Percentiles rank a stretch among this genome's conserved stretches.
phyloP scores from a whole-genome alignment of 2,797 vertebrate genomes.

The Eptatretus atami region DNA sequence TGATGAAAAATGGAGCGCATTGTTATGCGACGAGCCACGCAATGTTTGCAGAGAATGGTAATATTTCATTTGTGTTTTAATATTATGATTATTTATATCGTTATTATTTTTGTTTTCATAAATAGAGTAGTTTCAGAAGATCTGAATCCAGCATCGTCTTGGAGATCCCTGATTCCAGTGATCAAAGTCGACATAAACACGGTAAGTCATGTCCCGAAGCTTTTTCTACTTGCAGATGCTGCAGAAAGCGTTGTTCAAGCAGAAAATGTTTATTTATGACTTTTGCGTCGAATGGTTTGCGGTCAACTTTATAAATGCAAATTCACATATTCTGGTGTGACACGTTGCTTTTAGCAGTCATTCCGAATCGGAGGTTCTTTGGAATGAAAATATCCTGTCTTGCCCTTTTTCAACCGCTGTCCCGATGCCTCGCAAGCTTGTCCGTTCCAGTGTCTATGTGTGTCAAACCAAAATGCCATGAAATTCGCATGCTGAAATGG shows the following conservation, averaged over 20 bases:
- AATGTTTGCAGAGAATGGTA: not conserved
- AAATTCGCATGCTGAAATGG: too few relatives aligned
- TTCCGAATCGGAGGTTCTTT: too few relatives aligned
- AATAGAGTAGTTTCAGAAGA: conserved; percentile 18
- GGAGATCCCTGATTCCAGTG: conserved; percentile 89
- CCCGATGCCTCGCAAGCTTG: too few relatives aligned
- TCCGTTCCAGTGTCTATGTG: too few relatives aligned
- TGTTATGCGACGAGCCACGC: too few relatives aligned
- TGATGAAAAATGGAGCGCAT: too few relatives aligned
- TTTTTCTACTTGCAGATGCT: conserved; percentile 4
- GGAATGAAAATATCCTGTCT: too few relatives aligned
- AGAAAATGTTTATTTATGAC: not conserved
- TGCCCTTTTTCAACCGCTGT: too few relatives aligned
- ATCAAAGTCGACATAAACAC: conserved; percentile 95
- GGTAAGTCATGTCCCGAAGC: conserved; percentile 22
- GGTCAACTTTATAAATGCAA: not conserved
- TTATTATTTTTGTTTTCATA: conserved; percentile 22
- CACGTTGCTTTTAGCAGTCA: too few relatives aligned
- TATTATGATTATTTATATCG: conserved; percentile 7
- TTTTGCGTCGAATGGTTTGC: not conserved
- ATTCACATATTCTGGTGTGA: not conserved
- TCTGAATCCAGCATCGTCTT: conserved; percentile 45
- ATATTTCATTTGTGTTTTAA: conserved; percentile 1
- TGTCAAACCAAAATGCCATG: too few relatives aligned
- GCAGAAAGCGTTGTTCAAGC: conserved; percentile 7